Evolutionary conservation across 1,140 invertebrate genomes (phyloP).

Genomic region (Andricus grossulariae): DNA sequence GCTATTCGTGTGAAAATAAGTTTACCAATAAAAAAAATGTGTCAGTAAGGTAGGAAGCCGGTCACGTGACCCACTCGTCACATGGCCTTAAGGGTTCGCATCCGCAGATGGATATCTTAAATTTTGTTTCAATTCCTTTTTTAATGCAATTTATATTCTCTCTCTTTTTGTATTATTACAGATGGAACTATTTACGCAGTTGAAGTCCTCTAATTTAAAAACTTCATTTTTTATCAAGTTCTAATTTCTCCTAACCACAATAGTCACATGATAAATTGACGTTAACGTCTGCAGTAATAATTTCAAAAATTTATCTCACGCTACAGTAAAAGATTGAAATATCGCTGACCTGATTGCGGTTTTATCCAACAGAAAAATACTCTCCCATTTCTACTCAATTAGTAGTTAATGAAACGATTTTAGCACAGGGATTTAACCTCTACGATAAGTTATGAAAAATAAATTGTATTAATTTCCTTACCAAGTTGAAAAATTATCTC

Average conservation of each 20-base stretch:
- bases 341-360: slow-evolving; percentile 23
- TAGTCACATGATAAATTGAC: not conserved
- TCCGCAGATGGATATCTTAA: too few species aligned
- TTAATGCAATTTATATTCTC: not conserved
- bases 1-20: too few species aligned
- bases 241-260: not conserved
- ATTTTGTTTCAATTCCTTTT: not conserved
- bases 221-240: not conserved
- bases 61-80: too few species aligned
- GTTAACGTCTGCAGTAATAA: not conserved
- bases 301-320: not conserved
- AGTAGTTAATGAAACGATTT: slow-evolving; percentile 15
- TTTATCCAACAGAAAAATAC: slow-evolving; percentile 20
- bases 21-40: too few species aligned
- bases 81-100: too few species aligned
- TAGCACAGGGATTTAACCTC: slow-evolving; percentile 7
- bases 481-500: not conserved
- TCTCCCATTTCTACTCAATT: not conserved
- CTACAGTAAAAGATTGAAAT: not conserved
- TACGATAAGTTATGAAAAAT: slow-evolving; percentile 4
- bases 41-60: too few species aligned
- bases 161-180: not conserved
- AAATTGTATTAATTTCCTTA: not conserved
- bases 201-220: not conserved
- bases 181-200: not conserved